Base-by-base conservation (phyloP, 2,888 invertebrate species). In the Machimus rusticus region DNA sequence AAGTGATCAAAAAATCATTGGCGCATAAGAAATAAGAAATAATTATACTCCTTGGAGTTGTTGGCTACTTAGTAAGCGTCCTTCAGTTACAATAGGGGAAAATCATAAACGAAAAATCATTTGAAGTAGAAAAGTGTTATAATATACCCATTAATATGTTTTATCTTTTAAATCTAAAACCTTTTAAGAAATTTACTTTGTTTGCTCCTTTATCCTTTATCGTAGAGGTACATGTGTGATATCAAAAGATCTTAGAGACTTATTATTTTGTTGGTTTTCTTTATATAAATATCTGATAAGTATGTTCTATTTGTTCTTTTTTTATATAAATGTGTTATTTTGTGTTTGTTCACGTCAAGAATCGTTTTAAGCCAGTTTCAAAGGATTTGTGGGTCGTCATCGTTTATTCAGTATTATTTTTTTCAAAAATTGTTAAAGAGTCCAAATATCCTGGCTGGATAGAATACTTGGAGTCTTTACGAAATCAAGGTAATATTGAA, bases 181-280 rank as follows among this genome's bases (percentile, higher is more conserved):
- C 19, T 79, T 79, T 46, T 28, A 23, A 31, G 51, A 19, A 34
- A 37, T 39, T 76, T 34, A 16, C 8, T 31, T 34, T 76, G 8
- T 37, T 37, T 76, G 28, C 9, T 79, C 12, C 31, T 81, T 51
- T 51, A 37, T 37, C 37, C 37, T 57, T 57, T 34, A 46, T 84
- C 28, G 74, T 46, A 85, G 85, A 88, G 88, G 88, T 88, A 87
- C 88, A 87, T 88, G 87, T 87, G 87, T 88, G 88, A 88, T 87
- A 88, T 87, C 77, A 87, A 88, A 88, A 87, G 87, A 77, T 46
- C 31, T 46, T 84, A 66, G 43, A 85, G 74, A 43, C 74, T 74
- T 28, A 39, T 79, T 51, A 46, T 51, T 79, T 79, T 79, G 16
- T 51, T 28, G 34, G 51, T 31, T 79, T 46, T 84, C 16, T 37